A percentile compares a stretch with the other conserved stretches of the same genome.
Conservation (phyloP, 2,113 vertebrate genomes). For the Salvator merianae region DNA sequence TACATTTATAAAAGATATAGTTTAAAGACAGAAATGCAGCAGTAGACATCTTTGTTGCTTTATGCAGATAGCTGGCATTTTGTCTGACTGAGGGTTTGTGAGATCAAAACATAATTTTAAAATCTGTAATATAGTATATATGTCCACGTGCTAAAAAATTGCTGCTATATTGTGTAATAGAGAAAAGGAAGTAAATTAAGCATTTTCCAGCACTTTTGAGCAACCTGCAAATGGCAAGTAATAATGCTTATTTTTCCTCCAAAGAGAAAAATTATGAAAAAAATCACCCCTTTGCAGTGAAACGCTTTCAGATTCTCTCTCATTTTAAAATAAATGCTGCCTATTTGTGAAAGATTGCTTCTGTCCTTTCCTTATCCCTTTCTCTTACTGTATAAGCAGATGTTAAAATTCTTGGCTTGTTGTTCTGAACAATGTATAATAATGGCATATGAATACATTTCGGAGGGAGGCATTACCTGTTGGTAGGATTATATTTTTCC, state of each 20-base stretch:
- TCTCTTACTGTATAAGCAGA: background rate
- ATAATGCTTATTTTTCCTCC: background rate
- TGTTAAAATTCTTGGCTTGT: background rate
- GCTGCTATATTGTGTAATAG: background rate
- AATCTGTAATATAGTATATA: background rate
- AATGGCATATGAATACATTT: background rate
- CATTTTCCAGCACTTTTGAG: background rate
- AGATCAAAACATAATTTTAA: background rate
- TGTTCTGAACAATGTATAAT: background rate
- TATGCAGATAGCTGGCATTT: background rate
- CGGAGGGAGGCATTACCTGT: background rate
- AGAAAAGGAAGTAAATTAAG: background rate
- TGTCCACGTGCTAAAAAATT: background rate
- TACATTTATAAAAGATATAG: background rate
- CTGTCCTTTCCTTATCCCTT: background rate
- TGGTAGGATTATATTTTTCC: background rate
- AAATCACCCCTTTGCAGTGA: background rate
- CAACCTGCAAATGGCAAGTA: background rate
- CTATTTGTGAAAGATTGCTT: background rate
- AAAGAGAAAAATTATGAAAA: background rate
- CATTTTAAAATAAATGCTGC: background rate
- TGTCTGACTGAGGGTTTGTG: background rate
- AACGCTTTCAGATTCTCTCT: background rate
- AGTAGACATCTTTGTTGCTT: background rate
- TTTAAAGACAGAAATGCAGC: background rate